These are phyloP conservation scores for Cirrhinus molitorella DNA, from an alignment of 2,797 vertebrate genomes.

Conservation along the genomic window DNA sequence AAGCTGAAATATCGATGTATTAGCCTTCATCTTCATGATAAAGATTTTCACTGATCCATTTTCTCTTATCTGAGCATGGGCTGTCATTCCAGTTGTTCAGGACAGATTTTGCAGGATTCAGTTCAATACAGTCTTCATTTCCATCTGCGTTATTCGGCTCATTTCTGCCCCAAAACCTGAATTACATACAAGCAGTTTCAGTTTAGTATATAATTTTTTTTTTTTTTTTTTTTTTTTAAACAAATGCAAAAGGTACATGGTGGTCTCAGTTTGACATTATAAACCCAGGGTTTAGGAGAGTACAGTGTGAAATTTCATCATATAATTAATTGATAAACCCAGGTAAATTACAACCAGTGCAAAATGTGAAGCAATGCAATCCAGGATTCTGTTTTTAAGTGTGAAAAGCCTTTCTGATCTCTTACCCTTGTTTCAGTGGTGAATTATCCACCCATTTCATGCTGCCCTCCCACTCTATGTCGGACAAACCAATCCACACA, in stretches of 20 bases:
- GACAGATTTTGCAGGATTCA: neutral
- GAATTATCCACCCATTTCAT: conserved; percentile 9
- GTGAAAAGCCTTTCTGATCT: no score
- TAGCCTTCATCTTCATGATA: no score
- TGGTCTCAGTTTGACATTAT: no score
- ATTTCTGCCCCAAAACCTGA: neutral
- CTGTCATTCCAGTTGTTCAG: conserved; percentile 1
- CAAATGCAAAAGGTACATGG: no score
- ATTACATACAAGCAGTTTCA: neutral
- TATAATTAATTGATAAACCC: no score
- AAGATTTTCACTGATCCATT: neutral
- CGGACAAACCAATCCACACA: conserved; percentile 15
- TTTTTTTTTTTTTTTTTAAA: no score
- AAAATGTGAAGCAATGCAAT: no score
- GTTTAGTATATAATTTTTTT: no score
- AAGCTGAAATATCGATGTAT: no score
- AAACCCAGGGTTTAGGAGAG: no score
- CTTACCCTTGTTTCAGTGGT: neutral
- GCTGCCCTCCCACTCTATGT: neutral
- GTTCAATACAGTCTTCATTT: neutral
- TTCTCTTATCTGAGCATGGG: neutral
- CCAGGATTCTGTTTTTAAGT: neutral
- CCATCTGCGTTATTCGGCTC: accelerated
- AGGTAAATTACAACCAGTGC: no score
- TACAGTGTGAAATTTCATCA: no score